Base-by-base conservation (phyloP, 2,113 vertebrate species). In the Ailurus styani region DNA sequence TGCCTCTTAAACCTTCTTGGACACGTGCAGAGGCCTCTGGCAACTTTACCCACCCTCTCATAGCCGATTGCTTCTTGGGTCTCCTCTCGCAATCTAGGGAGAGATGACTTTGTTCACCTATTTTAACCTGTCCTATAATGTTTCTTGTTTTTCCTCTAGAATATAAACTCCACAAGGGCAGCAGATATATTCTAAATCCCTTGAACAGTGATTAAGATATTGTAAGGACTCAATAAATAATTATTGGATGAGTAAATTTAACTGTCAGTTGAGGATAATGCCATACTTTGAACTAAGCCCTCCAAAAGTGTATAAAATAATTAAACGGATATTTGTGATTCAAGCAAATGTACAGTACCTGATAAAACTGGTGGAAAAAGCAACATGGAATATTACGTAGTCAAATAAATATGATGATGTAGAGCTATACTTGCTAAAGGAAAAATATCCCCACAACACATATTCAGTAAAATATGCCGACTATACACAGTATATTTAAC, bases 201-300 rank as follows among this genome's bases (percentile, higher is more conserved):
- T 54, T 10, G 0, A 82, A 83, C 21, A 91, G 37, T 86, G 52
- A 95, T 15, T 47, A 77, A 79, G 13, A 62, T 18, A 57, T 13
- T 73, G 34, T 73, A 93, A 79, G 17, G 29, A 90, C 20, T 85
- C 27, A 70, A 82, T n/a, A 93, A 89, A 57, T 89, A 96, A 93
- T 47, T 84, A 86, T 0, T 70, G 15, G 70, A 89, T 77, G 25
- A 83, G 50, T 89, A 18, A 84, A 81, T 75, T 93, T 88, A 93
- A 95, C 62, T 93, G 96, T 64, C 18, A 78, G 13, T 86, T 95
- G 34, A 93, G n/a, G n/a, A 91, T 47, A 93, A 95, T 83, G n/a
- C 40, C 62, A 42, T 85, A 40, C 68, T 87, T 97, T 47, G 93
- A 93, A 72, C 15, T 47, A 84, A 90, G 34, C 18, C 17, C 47